Conservation (phyloP, 2,888 invertebrate genomes). For the Hirtodrosophila trivittata region DNA sequence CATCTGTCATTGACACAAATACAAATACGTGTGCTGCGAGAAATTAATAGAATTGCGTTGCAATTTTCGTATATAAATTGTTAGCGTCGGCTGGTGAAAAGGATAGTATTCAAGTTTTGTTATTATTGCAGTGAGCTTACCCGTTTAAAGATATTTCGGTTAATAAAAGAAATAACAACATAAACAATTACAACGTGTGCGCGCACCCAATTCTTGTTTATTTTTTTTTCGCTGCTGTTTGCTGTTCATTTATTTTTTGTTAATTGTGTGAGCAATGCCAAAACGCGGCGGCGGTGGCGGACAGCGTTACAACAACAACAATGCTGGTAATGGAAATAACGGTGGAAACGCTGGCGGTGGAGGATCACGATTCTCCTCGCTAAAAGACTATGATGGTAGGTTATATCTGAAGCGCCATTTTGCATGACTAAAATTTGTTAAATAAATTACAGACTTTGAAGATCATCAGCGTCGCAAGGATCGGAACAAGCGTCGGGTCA, state of each 20-base stretch:
- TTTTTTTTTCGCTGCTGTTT: constrained; percentile 13
- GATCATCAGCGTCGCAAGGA: constrained; percentile 79
- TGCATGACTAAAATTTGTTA: background rate
- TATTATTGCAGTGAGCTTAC: background rate
- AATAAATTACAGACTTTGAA: constrained; percentile 63
- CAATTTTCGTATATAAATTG: constrained; percentile 9
- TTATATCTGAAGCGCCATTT: constrained; percentile 6
- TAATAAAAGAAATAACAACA: constrained; percentile 9
- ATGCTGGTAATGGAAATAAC: constrained; percentile 45
- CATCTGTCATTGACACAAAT: constrained; percentile 36
- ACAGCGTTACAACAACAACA: constrained; percentile 70
- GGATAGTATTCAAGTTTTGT: background rate
- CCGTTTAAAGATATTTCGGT: background rate
- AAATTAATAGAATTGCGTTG: constrained; percentile 63
- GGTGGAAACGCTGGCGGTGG: constrained; percentile 45
- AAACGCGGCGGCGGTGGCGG: constrained; percentile 68
- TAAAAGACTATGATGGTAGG: constrained; percentile 79
- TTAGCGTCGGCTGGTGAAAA: background rate
- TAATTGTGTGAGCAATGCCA: constrained; percentile 46
- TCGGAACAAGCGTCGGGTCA: constrained; percentile 81
- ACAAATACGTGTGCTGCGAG: constrained; percentile 21
- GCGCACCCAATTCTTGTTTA: constrained; percentile 10
- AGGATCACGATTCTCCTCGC: constrained; percentile 75
- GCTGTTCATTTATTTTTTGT: background rate
- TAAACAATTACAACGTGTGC: constrained; percentile 31